A percentile compares a stretch with the other conserved stretches of the same genome.
phyloP scores from a whole-genome alignment of 1,140 invertebrate genomes.

The Apolygus lucorum region DNA sequence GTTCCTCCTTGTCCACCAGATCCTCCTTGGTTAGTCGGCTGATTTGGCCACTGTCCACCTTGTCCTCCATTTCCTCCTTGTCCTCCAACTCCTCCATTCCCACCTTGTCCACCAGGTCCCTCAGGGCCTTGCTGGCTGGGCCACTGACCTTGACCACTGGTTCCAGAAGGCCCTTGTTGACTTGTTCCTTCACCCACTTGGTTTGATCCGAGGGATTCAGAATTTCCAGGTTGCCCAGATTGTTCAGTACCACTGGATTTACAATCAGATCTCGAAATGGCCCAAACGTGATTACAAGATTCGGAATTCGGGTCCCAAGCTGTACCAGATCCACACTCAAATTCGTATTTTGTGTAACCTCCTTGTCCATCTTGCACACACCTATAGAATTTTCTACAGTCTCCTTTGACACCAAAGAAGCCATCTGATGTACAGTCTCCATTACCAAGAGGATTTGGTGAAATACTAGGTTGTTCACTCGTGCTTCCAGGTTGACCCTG shows the following conservation, averaged over 20 bases:
- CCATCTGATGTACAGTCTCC: conserved; percentile 39
- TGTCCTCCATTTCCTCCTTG: neutral
- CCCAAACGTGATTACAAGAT: conserved; percentile 51
- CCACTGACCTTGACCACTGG: too few relatives aligned
- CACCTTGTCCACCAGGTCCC: neutral
- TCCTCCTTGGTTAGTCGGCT: neutral
- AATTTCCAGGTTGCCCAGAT: too few relatives aligned
- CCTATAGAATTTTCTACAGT: conserved; percentile 59
- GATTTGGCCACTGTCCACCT: neutral
- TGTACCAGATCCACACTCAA: conserved; percentile 54
- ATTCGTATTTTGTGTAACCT: conserved; percentile 50
- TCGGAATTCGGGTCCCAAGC: conserved; percentile 52
- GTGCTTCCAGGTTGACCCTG: neutral
- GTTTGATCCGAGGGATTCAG: too few relatives aligned
- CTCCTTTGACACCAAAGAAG: conserved; percentile 47
- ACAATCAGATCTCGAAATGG: conserved; percentile 39
- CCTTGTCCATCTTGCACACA: conserved; percentile 52
- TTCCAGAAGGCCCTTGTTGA: too few relatives aligned
- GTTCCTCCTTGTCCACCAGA: neutral
- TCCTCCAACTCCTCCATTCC: neutral
- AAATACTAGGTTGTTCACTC: conserved; percentile 20
- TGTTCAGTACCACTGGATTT: neutral
- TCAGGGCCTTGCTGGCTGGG: too few relatives aligned
- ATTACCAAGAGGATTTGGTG: conserved; percentile 27
- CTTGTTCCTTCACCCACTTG: too few relatives aligned